These are phyloP conservation scores for Drosophila lacicola DNA, from an alignment of 2,888 invertebrate species.

Conservation along the genomic window DNA sequence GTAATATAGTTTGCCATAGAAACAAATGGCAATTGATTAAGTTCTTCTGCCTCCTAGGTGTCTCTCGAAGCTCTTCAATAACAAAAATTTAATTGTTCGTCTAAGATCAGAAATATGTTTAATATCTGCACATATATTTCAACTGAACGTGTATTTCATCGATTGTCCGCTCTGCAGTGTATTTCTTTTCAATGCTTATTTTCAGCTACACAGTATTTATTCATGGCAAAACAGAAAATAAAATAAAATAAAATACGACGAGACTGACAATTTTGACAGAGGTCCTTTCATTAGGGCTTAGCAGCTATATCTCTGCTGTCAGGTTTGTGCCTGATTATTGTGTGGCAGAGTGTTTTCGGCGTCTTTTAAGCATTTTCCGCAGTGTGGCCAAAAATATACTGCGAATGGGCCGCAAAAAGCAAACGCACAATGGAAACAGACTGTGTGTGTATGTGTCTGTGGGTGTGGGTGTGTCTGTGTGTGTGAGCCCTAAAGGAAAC, in stretches of 20 bases:
- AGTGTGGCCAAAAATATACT: conserved; percentile 42
- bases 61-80: too few species aligned
- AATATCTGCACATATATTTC: too few species aligned
- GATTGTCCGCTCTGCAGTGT: background rate
- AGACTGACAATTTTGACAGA: conserved; percentile 13
- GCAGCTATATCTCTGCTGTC: background rate
- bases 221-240: background rate
- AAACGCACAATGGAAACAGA: conserved; percentile 30
- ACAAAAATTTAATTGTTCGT: too few species aligned
- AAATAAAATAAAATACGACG: background rate
- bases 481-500: conserved; percentile 40
- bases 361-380: conserved; percentile 34
- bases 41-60: too few species aligned
- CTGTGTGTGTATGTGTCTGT: conserved; percentile 15
- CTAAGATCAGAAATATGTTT: too few species aligned
- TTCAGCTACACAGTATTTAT: background rate
- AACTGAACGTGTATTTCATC: background rate
- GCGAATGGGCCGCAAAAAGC: conserved; percentile 36
- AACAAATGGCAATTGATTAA: too few species aligned
- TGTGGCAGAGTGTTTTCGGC: conserved; percentile 6
- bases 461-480: conserved; percentile 4
- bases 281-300: conserved; percentile 13
- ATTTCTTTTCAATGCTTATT: background rate
- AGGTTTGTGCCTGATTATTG: conserved; percentile 19
- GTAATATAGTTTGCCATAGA: too few species aligned